These are phyloP conservation scores for Trichoplusia ni DNA, from an alignment of 1,140 invertebrate species.

Conservation along the genomic window DNA sequence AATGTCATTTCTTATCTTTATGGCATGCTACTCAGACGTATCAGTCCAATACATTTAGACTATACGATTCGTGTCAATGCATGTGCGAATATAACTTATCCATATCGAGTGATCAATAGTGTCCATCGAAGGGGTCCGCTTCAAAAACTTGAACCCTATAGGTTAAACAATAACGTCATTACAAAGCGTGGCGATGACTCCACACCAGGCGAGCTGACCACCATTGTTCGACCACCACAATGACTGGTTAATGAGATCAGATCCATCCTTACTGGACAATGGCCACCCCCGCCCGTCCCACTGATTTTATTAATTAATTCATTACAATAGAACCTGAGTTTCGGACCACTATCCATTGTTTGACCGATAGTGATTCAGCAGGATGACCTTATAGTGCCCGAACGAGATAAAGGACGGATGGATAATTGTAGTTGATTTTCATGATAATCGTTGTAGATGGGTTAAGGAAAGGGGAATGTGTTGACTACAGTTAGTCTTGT, in stretches of 20 bases:
- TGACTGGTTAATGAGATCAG: slow-evolving; percentile 80
- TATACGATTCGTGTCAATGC: no score
- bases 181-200: slow-evolving; percentile 44
- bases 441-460: slow-evolving; percentile 12
- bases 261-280: slow-evolving; percentile 76
- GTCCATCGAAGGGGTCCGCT: no score
- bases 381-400: slow-evolving; percentile 42
- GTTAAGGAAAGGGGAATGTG: background rate
- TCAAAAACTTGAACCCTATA: slow-evolving; percentile 4
- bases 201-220: slow-evolving; percentile 58
- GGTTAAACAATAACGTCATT: slow-evolving; percentile 31
- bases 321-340: slow-evolving; percentile 78
- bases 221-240: slow-evolving; percentile 70
- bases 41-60: no score
- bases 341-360: slow-evolving; percentile 73
- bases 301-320: slow-evolving; percentile 81
- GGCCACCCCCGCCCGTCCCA: slow-evolving; percentile 61
- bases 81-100: no score
- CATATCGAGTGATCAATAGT: no score
- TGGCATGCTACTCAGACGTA: no score
- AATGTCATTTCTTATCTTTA: no score
- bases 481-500: background rate
- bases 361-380: slow-evolving; percentile 67
- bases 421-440: slow-evolving; percentile 23
- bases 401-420: slow-evolving; percentile 4